These are phyloP conservation scores for Palythoa grandiflora DNA, from an alignment of 92 coral and sea anemone species.

Conservation along the genomic window DNA sequence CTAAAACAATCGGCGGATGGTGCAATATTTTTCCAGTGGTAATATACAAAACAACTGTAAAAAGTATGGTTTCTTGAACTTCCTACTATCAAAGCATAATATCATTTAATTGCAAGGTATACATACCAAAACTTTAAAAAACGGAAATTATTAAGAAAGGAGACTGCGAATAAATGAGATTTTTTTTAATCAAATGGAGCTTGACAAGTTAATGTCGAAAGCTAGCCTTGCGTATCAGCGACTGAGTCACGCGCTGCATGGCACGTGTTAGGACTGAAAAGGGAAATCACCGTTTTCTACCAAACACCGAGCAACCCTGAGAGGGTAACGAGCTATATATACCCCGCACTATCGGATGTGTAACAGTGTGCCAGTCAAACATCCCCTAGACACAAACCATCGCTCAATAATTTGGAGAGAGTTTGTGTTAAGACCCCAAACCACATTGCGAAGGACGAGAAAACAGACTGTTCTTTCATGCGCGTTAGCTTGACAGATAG, in stretches of 20 bases:
- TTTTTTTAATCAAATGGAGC: neutral
- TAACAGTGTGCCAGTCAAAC: neutral
- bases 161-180: neutral
- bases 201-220: slow-evolving; percentile 5
- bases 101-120: neutral
- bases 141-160: neutral
- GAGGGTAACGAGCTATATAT: slow-evolving; percentile 35
- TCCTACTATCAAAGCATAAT: neutral
- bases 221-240: neutral
- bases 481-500: neutral
- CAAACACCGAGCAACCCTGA: neutral
- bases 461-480: neutral
- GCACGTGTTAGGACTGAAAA: slow-evolving; percentile 25
- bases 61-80: neutral
- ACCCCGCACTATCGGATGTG: neutral
- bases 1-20: neutral
- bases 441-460: neutral
- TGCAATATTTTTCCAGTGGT: neutral
- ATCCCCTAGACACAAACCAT: neutral
- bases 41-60: slow-evolving; percentile 21
- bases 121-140: too few relatives aligned
- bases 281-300: slow-evolving; percentile 34
- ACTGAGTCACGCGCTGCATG: slow-evolving; percentile 22
- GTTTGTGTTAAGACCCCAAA: neutral
- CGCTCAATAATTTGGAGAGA: neutral